Evolutionary conservation across 2,888 invertebrate genomes (phyloP).

Genomic region (Saturnia japonica): DNA sequence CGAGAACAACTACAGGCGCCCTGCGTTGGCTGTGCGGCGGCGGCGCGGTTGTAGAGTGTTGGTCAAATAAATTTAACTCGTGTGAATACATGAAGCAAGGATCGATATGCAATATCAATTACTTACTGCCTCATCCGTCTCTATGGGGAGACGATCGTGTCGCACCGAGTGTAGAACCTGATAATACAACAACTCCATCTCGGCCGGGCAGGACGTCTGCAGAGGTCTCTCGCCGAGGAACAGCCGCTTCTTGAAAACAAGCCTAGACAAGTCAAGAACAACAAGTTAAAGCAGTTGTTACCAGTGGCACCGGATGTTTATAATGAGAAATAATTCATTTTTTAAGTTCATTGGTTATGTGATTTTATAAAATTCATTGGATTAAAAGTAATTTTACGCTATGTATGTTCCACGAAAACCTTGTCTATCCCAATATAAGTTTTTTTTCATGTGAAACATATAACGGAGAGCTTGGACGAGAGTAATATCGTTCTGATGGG

Average conservation of each 20-base stretch:
- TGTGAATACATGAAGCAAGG: too few relatives aligned
- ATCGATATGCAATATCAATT: not conserved
- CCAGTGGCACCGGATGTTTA: not conserved
- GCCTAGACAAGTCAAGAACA: conserved; percentile 35
- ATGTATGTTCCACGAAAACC: not conserved
- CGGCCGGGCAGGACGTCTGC: conserved; percentile 86
- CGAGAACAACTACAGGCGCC: too few relatives aligned
- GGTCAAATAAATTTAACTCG: too few relatives aligned
- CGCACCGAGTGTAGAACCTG: conserved; percentile 95
- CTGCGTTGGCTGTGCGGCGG: too few relatives aligned
- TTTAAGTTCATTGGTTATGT: not conserved
- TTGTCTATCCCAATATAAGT: not conserved
- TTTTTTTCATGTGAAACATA: too few relatives aligned
- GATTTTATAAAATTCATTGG: not conserved
- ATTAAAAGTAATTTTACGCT: not conserved
- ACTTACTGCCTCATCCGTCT: conserved; percentile 96
- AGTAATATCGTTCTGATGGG: too few relatives aligned
- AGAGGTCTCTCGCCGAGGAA: conserved; percentile 73
- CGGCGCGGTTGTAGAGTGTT: too few relatives aligned
- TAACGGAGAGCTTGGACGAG: too few relatives aligned
- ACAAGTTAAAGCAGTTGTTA: not conserved
- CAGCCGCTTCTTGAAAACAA: conserved; percentile 74
- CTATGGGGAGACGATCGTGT: conserved; percentile 95
- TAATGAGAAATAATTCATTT: not conserved
- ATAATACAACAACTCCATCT: conserved; percentile 96